phyloP scores from a whole-genome alignment of 2,113 vertebrate genomes.

The Blennius ocellaris region DNA sequence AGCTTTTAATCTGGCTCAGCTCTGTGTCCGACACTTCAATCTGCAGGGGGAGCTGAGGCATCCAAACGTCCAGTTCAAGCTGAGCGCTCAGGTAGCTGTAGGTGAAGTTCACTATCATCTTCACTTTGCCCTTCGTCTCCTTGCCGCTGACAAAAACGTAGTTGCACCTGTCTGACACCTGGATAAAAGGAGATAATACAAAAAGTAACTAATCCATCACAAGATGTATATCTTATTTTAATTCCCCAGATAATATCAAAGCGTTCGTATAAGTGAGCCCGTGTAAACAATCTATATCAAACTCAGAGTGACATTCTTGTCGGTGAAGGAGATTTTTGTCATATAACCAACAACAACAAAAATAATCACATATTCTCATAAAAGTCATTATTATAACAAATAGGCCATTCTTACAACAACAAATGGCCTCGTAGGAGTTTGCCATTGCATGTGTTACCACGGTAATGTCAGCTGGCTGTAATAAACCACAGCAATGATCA shows the following conservation, averaged over 20 bases:
- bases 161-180: conserved; percentile 96
- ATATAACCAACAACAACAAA: conserved; percentile 54
- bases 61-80: conserved; percentile 92
- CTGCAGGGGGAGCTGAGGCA: conserved; percentile 91
- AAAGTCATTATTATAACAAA: conserved; percentile 69
- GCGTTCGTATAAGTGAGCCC: conserved; percentile 31
- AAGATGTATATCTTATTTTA: conserved; percentile 14
- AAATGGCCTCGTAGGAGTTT: conserved; percentile 64
- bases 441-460: conserved; percentile 55
- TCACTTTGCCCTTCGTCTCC: conserved; percentile 91
- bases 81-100: conserved; percentile 92
- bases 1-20: conserved; percentile 94
- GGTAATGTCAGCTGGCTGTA: conserved; percentile 71
- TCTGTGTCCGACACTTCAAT: conserved; percentile 94
- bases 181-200: conserved; percentile 20
- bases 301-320: conserved; percentile 28
- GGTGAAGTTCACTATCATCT: conserved; percentile 89
- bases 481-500: conserved; percentile 75
- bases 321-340: conserved; percentile 45
- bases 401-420: conserved; percentile 57
- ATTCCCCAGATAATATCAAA: conserved; percentile 20
- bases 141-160: conserved; percentile 95
- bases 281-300: conserved; percentile 50
- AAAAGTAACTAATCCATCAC: conserved; percentile 1
- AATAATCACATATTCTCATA: conserved; percentile 64